Base-by-base conservation (phyloP, 1,140 invertebrate genomes). In the Bacillus rossius region DNA sequence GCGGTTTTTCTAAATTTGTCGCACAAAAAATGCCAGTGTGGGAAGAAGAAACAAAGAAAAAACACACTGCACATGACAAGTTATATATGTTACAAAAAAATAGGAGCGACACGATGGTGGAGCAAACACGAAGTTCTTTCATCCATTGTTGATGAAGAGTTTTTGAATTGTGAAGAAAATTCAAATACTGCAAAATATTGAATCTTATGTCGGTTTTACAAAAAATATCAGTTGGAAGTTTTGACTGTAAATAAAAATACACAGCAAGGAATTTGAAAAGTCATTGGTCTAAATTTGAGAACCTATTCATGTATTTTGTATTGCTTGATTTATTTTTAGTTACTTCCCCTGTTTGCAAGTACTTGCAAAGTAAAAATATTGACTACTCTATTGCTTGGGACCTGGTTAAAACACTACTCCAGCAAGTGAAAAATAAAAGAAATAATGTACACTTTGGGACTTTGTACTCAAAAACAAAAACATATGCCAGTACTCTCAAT, bases 221-320 rank as follows among this genome's bases (percentile, higher is more conserved):
- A 13, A 45, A 43, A 55, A 42, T 60, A 16, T 43, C 45, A 45
- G 25, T 45, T 45, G 51, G 58, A 26, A 55, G 48, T 55, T 60
- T 60, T 55, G 58, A 55, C 40, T 16, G 40, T 41, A 47, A 55
- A 19, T 43, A 40, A 29, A 23, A 52, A 34, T 26, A 34, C 25
- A 42, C 38, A 47, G 52, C 40, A 43, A 55, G 58, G 29, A 55
- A 43, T 42, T 29, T 60, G 40, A 42, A 43, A 53, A 55, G 51
- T 26, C 58, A 60, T 48, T 60, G 58, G 51, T 25, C 49, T 14
- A 43, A 60, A 54, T 60, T 60, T 60, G 58, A 60, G 47, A 60
- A 43, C 29, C 29, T 60, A 25, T 60, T 60, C 38, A 47, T 55
- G 17, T n/a, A 23, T 22, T 40, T 60, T 47, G 51, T 60, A 29